Base-by-base conservation (phyloP, 2,113 vertebrate genomes). In the Hemibagrus wyckioides region DNA sequence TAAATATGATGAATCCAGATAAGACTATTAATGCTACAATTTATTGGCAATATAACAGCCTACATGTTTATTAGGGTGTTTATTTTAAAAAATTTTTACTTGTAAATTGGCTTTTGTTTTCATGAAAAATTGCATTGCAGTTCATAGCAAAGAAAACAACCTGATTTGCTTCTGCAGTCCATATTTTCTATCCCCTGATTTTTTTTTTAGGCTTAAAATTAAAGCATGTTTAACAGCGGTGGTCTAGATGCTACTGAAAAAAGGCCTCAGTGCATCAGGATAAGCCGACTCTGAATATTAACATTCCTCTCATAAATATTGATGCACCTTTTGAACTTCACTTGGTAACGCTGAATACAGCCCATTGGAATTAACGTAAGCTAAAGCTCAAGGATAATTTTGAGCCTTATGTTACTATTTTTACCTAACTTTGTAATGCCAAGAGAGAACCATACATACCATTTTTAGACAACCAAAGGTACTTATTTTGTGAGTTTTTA, bases 301-400 rank as follows among this genome's bases (percentile, higher is more conserved):
- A 41, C 10, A 48, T 75, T 75, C 5, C 36, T 19, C 17, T 41
- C 7, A 11, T 41, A 39, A 71, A 44, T 71, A 71, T 36, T 39
- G 10, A 71, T 71, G 19, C 21, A 21, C 3, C 17, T 71, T 71
- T 71, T 71, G 69, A 23, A 39, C 36, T 23, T 75, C 21, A 41
- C 11, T 48, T 75, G 4, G 2, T 19, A 48, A 44, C 71, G 44
- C 10, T 48, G 71, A 75, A 14, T 75, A 23, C 4, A 39, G 8
- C 2, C 36, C 19, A 41, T 25, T 23, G 19, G 9, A 4, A 71
- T 23, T 39, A 41, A 71, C 21, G 28, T 28, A 48, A 75, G 39
- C 33, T 73, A 75, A 75, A 75, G 71, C 71, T 48, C n/a, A 75
- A 10, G 71, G 39, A 75, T 75, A 44, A 75, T 48, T 75, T 39